phyloP scores from a whole-genome alignment of 2,888 invertebrate species.

The Apoda limacodes region DNA sequence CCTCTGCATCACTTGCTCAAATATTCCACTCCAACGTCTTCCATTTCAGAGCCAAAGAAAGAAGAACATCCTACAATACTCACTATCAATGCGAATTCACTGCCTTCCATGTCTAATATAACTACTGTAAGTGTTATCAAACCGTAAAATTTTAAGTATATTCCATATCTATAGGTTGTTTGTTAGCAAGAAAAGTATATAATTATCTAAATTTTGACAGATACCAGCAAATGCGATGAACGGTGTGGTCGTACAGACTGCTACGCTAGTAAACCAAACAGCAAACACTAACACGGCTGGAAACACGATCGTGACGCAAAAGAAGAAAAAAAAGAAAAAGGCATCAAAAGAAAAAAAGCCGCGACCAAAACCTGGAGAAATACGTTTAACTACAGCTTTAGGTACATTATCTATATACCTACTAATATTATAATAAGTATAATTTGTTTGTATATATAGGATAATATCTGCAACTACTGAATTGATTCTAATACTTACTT shows the following conservation, averaged over 20 bases:
- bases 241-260: slow-evolving; percentile 58
- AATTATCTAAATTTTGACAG: slow-evolving; percentile 21
- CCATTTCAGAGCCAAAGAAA: slow-evolving; percentile 75
- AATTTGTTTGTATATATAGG: too few species aligned
- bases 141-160: too few species aligned
- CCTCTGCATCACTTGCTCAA: slow-evolving; percentile 87
- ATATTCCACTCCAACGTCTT: slow-evolving; percentile 76
- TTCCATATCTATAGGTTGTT: too few species aligned
- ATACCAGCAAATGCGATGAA: slow-evolving; percentile 44
- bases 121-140: slow-evolving; percentile 28
- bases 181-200: too few species aligned
- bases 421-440: too few species aligned
- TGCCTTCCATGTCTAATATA: slow-evolving; percentile 36
- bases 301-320: slow-evolving; percentile 44
- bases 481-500: too few species aligned
- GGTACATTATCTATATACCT: too few species aligned
- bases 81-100: slow-evolving; percentile 46
- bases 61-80: slow-evolving; percentile 71
- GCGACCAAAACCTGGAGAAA: slow-evolving; percentile 87
- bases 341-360: slow-evolving; percentile 82
- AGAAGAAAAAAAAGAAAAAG: slow-evolving; percentile 87
- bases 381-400: slow-evolving; percentile 80
- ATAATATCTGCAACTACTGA: too few species aligned
- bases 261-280: slow-evolving; percentile 55
- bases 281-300: slow-evolving; percentile 34